Evolutionary conservation across 2,113 vertebrate species (phyloP).

Genomic region (Rafetus swinhoei): DNA sequence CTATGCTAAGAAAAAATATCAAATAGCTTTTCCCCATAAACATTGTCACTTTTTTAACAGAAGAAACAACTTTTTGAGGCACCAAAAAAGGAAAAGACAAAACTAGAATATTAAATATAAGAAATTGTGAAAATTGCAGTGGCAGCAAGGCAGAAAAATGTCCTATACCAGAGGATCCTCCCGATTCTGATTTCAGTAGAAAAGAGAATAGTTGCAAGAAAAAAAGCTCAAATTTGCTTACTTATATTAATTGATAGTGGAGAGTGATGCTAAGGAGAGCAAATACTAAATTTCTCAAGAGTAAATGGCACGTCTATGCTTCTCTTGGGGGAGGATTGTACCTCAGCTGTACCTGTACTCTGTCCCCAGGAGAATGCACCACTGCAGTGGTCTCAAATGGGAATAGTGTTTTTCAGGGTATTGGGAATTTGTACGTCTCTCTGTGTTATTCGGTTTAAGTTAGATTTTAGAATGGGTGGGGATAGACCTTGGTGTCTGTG

Average conservation of each 20-base stretch:
- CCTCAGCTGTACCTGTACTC: not conserved
- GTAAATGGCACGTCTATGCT: not conserved
- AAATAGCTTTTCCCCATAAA: conserved; percentile 40
- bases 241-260: not conserved
- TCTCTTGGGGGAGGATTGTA: not conserved
- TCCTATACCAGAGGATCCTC: not conserved
- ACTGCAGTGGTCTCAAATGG: not conserved
- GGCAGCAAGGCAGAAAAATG: not conserved
- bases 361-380: not conserved
- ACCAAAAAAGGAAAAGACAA: conserved; percentile 29
- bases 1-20: conserved; percentile 51
- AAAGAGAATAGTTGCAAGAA: not conserved
- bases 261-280: not conserved
- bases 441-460: not conserved
- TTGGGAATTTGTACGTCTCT: not conserved
- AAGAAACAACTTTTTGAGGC: conserved; percentile 42
- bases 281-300: not conserved
- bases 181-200: not conserved
- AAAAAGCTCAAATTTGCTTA: not conserved
- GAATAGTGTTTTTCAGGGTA: not conserved
- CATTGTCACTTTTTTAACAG: conserved; percentile 57
- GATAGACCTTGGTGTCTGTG: fast-evolving
- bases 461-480: not conserved
- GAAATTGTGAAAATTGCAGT: not conserved
- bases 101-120: not conserved